Percentiles rank a stretch among this genome's conserved stretches.
These are phyloP conservation scores for Eremophila alpestris DNA, from an alignment of 2,797 vertebrate species.

Conservation along the genomic window DNA sequence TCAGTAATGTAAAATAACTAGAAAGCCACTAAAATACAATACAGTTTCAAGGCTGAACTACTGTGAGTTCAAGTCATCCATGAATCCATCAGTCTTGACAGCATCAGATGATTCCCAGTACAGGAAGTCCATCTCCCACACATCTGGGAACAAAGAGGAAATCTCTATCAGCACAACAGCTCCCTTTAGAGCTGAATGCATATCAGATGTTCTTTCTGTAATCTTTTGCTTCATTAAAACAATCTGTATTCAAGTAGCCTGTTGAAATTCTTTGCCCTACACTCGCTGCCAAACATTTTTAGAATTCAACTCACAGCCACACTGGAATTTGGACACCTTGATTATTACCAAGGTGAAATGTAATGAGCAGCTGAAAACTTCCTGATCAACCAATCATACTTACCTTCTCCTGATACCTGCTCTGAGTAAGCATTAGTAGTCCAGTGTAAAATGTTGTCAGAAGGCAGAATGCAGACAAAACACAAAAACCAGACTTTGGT, in stretches of 20 bases:
- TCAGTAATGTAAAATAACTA: background rate
- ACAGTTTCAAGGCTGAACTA: background rate
- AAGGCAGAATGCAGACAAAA: background rate
- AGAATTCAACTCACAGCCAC: background rate
- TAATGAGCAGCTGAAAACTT: background rate
- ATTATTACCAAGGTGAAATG: background rate
- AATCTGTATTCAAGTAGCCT: background rate
- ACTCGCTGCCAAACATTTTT: background rate
- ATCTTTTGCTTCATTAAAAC: background rate
- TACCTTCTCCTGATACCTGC: background rate
- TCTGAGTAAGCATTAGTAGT: background rate
- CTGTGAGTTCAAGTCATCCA: background rate
- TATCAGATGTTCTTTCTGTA: background rate
- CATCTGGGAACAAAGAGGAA: background rate
- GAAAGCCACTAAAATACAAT: background rate
- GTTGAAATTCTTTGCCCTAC: background rate
- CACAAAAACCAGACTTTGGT: background rate
- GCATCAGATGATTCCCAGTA: background rate
- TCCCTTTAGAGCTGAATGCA: background rate
- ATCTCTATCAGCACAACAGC: background rate
- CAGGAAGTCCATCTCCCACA: background rate
- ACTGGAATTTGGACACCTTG: background rate
- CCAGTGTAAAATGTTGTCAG: background rate
- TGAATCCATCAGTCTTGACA: background rate
- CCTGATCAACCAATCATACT: background rate